Evolutionary conservation across 92 coral and sea anemone genomes (phyloP), one percentile per base, ranked within the genome.

Genomic region (Siderastrea siderea): DNA sequence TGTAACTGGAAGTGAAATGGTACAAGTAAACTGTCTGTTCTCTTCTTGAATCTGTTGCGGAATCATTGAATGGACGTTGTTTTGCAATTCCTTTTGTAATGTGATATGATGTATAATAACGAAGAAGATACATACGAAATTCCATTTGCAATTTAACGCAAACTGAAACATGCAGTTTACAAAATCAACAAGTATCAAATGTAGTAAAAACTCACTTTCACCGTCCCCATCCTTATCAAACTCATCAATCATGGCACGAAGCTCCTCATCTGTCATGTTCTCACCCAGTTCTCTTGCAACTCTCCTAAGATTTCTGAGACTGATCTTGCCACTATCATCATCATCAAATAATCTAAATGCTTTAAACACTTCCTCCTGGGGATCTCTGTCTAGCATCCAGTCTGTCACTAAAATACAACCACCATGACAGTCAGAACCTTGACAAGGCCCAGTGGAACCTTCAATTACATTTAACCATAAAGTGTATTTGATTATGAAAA

Each of bases 181-280:
- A 12, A 3, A 57, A 19, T 51, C 11, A 7, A 54, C 7, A 13
- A 75, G 1, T 75, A 4, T 4, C 15, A 47, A 26, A 26, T 26
- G 38, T 26, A 63, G 44, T 5, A 82, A 50, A 8, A 46, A 78
- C 99, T 94, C 85, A 98, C 99, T 98, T 94, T 98, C 99, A 53
- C 99, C 99, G 91, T 98, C 99, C 0, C 99, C 99, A 84, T 98
- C 99, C 82, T 96, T 98, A 86, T 98, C 99, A 85, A 98, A 98
- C 90, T 98, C 99, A 71, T 98, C 99, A 84, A 98, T 98, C 99
- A 98, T 98, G 16, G 99, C 99, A 62, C 99, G 83, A 44, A 98
- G 96, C 80, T 98, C 99, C 74, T 98, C 99, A 51, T 98, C 99
- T n/a, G 99, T 98, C 99, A 98, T 98, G 76, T 96, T 98, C 81